Base-by-base conservation (phyloP, 2,113 vertebrate genomes). In the Emydocephalus ijimae region DNA sequence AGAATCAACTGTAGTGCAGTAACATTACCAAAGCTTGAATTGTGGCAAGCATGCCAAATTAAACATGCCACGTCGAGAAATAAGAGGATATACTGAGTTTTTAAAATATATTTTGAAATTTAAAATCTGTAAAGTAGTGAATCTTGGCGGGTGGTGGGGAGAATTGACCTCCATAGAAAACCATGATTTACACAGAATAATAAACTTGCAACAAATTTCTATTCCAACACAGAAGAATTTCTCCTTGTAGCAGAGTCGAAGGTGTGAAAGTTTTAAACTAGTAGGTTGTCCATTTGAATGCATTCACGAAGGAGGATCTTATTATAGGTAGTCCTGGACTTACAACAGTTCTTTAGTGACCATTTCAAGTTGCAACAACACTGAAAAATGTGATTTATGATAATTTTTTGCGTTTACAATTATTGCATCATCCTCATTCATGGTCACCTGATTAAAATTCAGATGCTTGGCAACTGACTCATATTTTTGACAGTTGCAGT, bases 61-160 rank as follows among this genome's bases (percentile, higher is more conserved):
- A 94, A 95, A 43, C 0, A 1, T 85, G n/a, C 48, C 15, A 12
- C 24, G 88, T 7, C 89, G 24, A 26, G 24, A 91, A 88, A 74
- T 69, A 39, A 69, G 34, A 87, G 10, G n/a, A 48, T 85, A 26
- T 88, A 43, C 88, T 29, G 39, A 11, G 26, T 90, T 85, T 94
- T 5, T 18, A 87, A 90, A 87, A 4, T 91, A 89, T 87, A 93
- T 94, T 54, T 93, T 48, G 39, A 89, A 48, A 45, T 90, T 56
- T 59, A 56, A 95, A 95, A 91, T 34, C 0, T 39, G 0, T 88
- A 55, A 94, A 50, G 14, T 39, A 0, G 87, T 29, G 92, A 92
- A 93, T 92, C 54, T 3, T 81, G 50, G 3, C 4, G 56, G 43
- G 24, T 1, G 45, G n/a, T 54, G 21, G 21, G 21, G 23, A 59